Evolutionary conservation across 2,113 vertebrate genomes (phyloP).

Genomic region (Ptilorrhoa leucosticta): DNA sequence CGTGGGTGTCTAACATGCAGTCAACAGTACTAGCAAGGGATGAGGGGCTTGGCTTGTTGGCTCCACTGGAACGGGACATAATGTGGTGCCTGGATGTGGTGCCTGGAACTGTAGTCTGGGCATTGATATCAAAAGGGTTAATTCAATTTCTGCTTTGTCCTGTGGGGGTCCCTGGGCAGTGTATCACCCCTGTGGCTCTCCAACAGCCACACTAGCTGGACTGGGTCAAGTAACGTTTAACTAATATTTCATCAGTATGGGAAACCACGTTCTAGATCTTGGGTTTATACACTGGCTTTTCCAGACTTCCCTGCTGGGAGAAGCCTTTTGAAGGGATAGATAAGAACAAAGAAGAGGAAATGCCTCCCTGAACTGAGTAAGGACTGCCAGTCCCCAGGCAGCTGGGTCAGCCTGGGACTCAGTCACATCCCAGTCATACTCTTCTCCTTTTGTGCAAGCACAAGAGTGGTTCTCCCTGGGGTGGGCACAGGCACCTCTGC

Average conservation of each 20-base stretch:
- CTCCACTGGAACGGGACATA: background rate
- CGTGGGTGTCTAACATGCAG: rapidly evolving
- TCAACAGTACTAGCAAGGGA: background rate
- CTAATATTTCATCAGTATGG: background rate
- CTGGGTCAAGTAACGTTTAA: background rate
- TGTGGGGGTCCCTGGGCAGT: background rate
- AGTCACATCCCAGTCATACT: background rate
- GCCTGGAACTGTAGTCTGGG: background rate
- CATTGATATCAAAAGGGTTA: background rate
- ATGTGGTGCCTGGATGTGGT: rapidly evolving
- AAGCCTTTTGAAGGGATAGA: background rate
- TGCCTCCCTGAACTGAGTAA: background rate
- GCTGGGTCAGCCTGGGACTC: background rate
- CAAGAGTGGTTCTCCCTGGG: background rate
- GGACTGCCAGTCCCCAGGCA: background rate
- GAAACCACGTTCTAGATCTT: background rate
- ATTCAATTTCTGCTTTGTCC: background rate
- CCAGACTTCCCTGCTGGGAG: background rate
- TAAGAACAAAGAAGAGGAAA: background rate
- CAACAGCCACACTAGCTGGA: background rate
- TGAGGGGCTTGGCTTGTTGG: rapidly evolving
- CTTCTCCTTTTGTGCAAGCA: background rate
- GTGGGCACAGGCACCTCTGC: rapidly evolving
- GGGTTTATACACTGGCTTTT: background rate
- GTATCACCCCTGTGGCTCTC: rapidly evolving